Base-by-base conservation (phyloP, 2,888 invertebrate genomes). In the Agrotis exclamationis region DNA sequence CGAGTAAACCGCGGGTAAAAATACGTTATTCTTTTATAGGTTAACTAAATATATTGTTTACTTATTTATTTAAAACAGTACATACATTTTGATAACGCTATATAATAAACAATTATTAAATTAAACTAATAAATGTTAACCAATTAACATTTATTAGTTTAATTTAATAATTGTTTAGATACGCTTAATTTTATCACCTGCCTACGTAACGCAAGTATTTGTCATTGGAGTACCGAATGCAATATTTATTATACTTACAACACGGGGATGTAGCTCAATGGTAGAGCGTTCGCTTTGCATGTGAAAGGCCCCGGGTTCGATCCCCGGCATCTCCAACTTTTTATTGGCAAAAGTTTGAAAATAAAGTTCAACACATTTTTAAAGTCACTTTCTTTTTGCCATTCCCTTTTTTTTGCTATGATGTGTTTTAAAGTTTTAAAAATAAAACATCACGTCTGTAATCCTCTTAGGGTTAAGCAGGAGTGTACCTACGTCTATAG, bases 271-370 rank as follows among this genome's bases (percentile, higher is more conserved):
- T 98, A 98, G 98, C 98, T 98, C 98, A 98, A 98, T 98, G 98
- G 72, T 98, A 98, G 98, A 98, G 98, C 98, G 98, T 98, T 98
- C 98, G 98, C 98, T 98, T 98, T 98, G 98, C 98, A 98, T 98
- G 98, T 98, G 98, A 98, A 98, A 98, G 98, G 98, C 98, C 98
- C 98, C 97, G 98, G 98, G 98, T 98, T 98, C 98, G 98, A 98
- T 98, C 98, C 98, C 98, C 98, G 97, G 98, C 98, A 98, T 98
- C 98, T 97, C 98, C 98, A 97, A 77, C 28, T 33, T 33, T 33
- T 5, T 33, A 33, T 7, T 7, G 6, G 33, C 7, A 33, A 33
- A 33, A 6, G 7, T 33, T 33, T 33, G 6, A 33, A 7, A 6
- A 33, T 5, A 33, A 33, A 33, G 5, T 33, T 33, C 28, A 6